Conservation (phyloP, 2,113 vertebrate species). For the Etheostoma spectabile region DNA sequence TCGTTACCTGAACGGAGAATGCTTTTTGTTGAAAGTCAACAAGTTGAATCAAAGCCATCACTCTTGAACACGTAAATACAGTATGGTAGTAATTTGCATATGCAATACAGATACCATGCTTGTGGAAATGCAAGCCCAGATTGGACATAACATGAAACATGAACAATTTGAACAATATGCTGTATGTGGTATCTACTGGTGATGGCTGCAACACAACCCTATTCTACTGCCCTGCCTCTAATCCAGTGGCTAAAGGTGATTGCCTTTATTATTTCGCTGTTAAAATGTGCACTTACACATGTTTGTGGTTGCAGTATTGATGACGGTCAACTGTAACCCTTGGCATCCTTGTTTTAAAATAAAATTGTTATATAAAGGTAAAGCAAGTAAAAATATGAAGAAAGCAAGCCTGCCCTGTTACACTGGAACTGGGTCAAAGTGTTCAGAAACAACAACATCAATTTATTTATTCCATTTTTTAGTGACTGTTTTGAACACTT, state of each 20-base stretch:
- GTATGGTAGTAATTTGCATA: neutral
- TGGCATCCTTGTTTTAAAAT: slow-evolving; percentile 21
- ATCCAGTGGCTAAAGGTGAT: neutral
- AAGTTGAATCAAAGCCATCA: neutral
- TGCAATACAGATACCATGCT: neutral
- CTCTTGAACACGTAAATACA: neutral
- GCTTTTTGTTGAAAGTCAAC: slow-evolving; percentile 23
- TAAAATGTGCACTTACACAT: slow-evolving; percentile 14
- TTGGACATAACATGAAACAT: neutral
- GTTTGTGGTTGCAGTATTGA: neutral
- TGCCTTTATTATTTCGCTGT: neutral
- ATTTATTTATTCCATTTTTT: neutral
- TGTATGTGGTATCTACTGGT: neutral
- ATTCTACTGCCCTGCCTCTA: neutral
- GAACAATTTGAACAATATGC: neutral
- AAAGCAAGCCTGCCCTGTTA: neutral
- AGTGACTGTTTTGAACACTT: neutral
- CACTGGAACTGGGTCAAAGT: neutral
- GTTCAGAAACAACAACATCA: neutral
- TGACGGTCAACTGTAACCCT: slow-evolving; percentile 12
- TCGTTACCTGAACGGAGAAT: neutral
- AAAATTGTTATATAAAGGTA: neutral
- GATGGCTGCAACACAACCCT: neutral
- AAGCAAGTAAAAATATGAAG: neutral
- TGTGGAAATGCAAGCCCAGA: neutral